Conservation (phyloP, 2,888 invertebrate species). For the Drosophila infuscata region DNA sequence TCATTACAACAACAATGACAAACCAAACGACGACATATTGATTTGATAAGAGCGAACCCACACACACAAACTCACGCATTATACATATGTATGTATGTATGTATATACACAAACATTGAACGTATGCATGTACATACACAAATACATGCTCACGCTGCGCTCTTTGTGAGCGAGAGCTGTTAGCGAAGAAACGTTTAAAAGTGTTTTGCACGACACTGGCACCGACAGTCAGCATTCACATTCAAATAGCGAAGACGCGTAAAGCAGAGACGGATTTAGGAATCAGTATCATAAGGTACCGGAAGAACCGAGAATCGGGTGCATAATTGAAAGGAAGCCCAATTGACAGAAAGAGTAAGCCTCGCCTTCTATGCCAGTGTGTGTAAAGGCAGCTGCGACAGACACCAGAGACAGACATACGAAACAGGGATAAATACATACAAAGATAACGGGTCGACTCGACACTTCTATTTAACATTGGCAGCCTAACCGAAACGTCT, state of each 20-base stretch:
- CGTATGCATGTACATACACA: constrained; percentile 13
- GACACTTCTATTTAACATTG: constrained; percentile 76
- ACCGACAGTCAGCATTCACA: constrained; percentile 76
- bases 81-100: too few relatives aligned
- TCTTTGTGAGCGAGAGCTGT: constrained; percentile 50
- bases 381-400: constrained; percentile 91
- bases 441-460: constrained; percentile 30
- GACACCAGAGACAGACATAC: constrained; percentile 36
- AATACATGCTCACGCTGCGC: constrained; percentile 24
- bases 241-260: constrained; percentile 73
- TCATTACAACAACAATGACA: constrained; percentile 42
- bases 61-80: constrained; percentile 15
- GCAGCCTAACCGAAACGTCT: constrained; percentile 63
- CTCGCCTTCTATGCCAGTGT: constrained; percentile 96
- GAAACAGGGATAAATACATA: constrained; percentile 14
- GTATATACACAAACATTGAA: neutral
- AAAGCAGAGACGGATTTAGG: constrained; percentile 55
- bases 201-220: constrained; percentile 70
- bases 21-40: constrained; percentile 66
- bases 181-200: constrained; percentile 75
- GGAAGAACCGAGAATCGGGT: constrained; percentile 52
- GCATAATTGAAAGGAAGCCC: constrained; percentile 45
- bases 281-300: constrained; percentile 60
- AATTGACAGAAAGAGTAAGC: constrained; percentile 61
- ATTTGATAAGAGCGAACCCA: constrained; percentile 61